Evolutionary conservation across 2,113 vertebrate species (phyloP).

Genomic region (Sorex fumeus): DNA sequence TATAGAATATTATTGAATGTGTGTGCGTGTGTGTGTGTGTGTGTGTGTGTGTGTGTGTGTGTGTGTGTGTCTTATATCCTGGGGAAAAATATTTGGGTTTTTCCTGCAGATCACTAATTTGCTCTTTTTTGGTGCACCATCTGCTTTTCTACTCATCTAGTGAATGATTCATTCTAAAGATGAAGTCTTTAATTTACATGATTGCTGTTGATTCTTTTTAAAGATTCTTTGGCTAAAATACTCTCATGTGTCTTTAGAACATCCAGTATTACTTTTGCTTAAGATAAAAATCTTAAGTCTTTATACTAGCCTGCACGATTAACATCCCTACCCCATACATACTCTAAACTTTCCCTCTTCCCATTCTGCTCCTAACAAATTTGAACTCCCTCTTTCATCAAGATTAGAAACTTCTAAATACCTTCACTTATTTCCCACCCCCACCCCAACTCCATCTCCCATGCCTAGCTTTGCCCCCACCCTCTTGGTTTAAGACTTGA

Average conservation of each 20-base stretch:
- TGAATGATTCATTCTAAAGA: constrained; percentile 55
- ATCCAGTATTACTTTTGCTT: constrained; percentile 27
- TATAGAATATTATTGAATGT: neutral
- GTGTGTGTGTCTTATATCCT: neutral
- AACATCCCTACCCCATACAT: neutral
- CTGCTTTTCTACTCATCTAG: constrained; percentile 6
- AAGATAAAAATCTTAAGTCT: neutral
- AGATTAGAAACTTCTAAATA: neutral
- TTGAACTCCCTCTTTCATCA: neutral
- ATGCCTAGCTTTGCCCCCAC: neutral
- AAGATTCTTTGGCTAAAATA: constrained; percentile 25
- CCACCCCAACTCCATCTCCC: too few species aligned
- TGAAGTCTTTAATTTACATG: constrained; percentile 37
- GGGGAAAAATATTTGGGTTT: neutral
- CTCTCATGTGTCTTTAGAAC: neutral
- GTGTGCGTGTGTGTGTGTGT: neutral
- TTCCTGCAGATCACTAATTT: constrained; percentile 29
- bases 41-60: neutral
- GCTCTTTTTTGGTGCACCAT: constrained; percentile 7
- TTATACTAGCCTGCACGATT: neutral
- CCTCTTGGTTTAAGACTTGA: too few species aligned
- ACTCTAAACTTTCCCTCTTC: neutral
- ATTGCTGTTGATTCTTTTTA: constrained; percentile 31
- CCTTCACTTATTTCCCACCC: neutral
- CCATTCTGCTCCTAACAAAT: neutral